Conservation (phyloP, 1,140 invertebrate species). For the Nixonia krombeini region DNA sequence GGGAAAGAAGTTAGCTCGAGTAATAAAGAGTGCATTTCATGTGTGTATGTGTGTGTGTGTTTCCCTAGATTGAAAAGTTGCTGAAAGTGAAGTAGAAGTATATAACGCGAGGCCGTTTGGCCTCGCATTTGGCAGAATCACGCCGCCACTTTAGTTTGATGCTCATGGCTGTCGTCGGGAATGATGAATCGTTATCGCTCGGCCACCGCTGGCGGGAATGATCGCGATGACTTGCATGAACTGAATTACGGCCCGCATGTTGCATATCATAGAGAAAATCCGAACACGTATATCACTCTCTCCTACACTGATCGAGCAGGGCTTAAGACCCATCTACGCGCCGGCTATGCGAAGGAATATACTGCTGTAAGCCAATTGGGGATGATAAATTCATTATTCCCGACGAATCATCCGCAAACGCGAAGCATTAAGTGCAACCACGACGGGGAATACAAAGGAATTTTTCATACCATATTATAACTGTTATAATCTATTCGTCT, state of each 20-base stretch:
- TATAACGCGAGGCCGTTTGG: slow-evolving; percentile 29
- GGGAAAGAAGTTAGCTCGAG: too few relatives aligned
- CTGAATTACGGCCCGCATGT: slow-evolving; percentile 46
- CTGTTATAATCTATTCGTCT: slow-evolving; percentile 9
- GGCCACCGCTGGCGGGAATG: slow-evolving; percentile 28
- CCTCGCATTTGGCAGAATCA: slow-evolving; percentile 45
- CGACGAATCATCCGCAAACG: slow-evolving; percentile 44
- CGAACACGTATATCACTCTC: slow-evolving; percentile 35
- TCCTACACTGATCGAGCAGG: slow-evolving; percentile 27
- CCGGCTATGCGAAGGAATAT: slow-evolving; percentile 45
- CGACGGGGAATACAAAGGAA: slow-evolving; percentile 9
- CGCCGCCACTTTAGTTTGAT: slow-evolving; percentile 40
- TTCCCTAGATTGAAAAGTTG: too few relatives aligned
- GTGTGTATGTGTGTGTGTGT: too few relatives aligned
- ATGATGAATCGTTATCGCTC: slow-evolving; percentile 46
- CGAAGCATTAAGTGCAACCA: slow-evolving; percentile 12
- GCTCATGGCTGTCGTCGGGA: slow-evolving; percentile 39
- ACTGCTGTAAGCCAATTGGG: slow-evolving; percentile 49
- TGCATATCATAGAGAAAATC: slow-evolving; percentile 40
- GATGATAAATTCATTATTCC: slow-evolving; percentile 55
- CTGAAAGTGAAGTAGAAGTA: too few relatives aligned
- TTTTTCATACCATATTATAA: slow-evolving; percentile 11
- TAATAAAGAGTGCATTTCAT: too few relatives aligned
- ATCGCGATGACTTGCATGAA: slow-evolving; percentile 44
- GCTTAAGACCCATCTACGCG: slow-evolving; percentile 34